Conservation (phyloP, 2,113 vertebrate genomes). For the Delphinus delphis region DNA sequence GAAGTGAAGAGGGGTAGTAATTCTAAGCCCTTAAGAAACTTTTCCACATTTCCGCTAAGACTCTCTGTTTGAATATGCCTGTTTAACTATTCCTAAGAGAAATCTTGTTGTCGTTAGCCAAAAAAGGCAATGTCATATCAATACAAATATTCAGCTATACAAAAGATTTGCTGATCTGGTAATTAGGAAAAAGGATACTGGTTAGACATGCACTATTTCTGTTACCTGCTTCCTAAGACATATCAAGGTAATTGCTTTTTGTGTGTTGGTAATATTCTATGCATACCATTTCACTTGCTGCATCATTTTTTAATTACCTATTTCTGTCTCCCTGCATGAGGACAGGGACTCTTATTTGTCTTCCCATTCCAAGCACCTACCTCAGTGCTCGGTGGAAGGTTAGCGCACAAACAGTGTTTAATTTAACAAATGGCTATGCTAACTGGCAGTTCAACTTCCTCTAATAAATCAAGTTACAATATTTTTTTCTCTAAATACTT, state of each 20-base stretch:
- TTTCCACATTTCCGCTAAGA: background rate
- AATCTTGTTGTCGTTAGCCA: background rate
- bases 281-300: slow-evolving; percentile 22
- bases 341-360: background rate
- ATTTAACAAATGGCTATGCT: background rate
- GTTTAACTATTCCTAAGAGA: background rate
- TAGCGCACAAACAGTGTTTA: background rate
- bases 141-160: slow-evolving; percentile 17
- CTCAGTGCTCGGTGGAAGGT: background rate
- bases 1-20: background rate
- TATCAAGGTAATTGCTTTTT: slow-evolving; percentile 54
- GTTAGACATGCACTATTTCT: slow-evolving; percentile 37
- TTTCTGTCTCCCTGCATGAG: background rate
- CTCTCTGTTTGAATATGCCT: background rate
- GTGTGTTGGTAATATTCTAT: slow-evolving; percentile 44
- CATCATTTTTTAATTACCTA: slow-evolving; percentile 3
- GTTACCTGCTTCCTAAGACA: slow-evolving; percentile 19
- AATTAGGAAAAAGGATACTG: slow-evolving; percentile 30
- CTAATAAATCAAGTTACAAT: background rate
- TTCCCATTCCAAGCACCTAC: background rate
- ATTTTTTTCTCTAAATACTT: background rate
- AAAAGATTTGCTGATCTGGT: background rate
- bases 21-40: background rate
- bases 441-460: background rate
- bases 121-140: background rate